Evolutionary conservation across 2,113 vertebrate genomes (phyloP), one percentile per base, ranked within the genome.

Genomic region (Actenoides lindsayi): DNA sequence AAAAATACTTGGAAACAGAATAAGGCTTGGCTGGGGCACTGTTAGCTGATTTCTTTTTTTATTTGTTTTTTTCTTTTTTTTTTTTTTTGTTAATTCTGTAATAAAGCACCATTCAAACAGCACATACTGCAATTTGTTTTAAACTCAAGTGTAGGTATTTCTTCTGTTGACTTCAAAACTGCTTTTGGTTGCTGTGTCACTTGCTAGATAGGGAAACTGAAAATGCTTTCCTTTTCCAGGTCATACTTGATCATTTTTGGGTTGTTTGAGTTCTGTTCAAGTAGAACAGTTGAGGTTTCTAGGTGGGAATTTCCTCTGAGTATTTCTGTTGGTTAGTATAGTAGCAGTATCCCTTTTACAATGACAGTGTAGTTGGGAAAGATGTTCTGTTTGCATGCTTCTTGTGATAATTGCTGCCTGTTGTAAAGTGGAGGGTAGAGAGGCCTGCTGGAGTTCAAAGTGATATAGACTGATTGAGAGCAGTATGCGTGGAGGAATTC

Each of bases 61-160:
- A 41, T 56, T 57, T 74, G 31, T 28, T 35, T 41, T 51, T 20
- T 17, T 27, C 17, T 39, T 33, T 56, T 54, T 12, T n/a, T 48
- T 41, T 56, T 57, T 67, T 41, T 37, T 42, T 46, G 13, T 84
- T 41, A 16, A 19, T 59, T 86, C 83, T 83, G 7, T 92, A 51
- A 44, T 39, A 87, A 62, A 94, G 83, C 77, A 93, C 87, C 89
- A 80, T 96, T 95, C 79, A 89, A 91, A 84, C 90, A 95, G 94
- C 91, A 94, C 83, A 39, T 64, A 92, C 86, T 96, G 90, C 89
- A 95, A 33, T 79, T 83, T 70, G 10, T 46, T 79, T 65, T 75
- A 69, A 87, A 73, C 75, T 85, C 41, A 46, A 39, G 37, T 81
- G 13, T 54, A 75, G 42, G 2, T 79, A 17, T 17, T 81, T 82